Evolutionary conservation across 53 echinoderm and acorn worm genomes (phyloP).

Genomic region (Luidia sarsii): DNA sequence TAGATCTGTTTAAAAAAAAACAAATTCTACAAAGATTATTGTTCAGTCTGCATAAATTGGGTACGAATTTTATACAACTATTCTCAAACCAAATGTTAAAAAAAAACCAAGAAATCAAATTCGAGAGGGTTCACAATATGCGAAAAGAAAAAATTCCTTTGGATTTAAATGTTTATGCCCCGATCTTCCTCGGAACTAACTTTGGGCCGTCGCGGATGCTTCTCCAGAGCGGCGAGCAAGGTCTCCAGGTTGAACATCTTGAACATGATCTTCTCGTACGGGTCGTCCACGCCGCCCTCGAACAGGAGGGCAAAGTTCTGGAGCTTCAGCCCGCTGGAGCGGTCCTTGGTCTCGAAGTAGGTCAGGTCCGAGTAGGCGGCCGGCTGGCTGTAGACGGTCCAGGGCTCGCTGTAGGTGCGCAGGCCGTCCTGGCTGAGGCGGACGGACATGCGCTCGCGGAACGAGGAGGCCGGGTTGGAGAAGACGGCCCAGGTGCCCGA

Average conservation of each 20-base stretch:
- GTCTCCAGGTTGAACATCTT: conserved; percentile 90
- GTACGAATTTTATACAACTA: neutral
- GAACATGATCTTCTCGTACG: conserved; percentile 76
- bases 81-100: neutral
- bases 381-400: conserved; percentile 58
- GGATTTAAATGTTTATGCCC: neutral
- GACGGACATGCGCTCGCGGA: conserved; percentile 71
- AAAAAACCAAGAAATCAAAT: neutral
- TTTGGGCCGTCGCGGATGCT: neutral
- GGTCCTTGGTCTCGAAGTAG: conserved; percentile 71
- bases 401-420: conserved; percentile 71
- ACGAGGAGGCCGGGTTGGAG: conserved; percentile 83
- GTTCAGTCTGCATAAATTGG: neutral
- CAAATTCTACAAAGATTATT: neutral
- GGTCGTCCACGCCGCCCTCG: conserved; percentile 63
- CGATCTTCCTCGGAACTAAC: too few species aligned
- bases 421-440: conserved; percentile 83
- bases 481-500: conserved; percentile 70
- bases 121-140: neutral
- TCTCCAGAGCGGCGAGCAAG: conserved; percentile 18
- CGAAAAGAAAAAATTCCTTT: neutral
- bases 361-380: conserved; percentile 85
- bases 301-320: conserved; percentile 92
- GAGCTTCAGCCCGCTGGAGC: conserved; percentile 51
- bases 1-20: neutral